These are phyloP conservation scores for Cavia porcellus DNA, from an alignment of 2,113 vertebrate species.

Conservation along the genomic window DNA sequence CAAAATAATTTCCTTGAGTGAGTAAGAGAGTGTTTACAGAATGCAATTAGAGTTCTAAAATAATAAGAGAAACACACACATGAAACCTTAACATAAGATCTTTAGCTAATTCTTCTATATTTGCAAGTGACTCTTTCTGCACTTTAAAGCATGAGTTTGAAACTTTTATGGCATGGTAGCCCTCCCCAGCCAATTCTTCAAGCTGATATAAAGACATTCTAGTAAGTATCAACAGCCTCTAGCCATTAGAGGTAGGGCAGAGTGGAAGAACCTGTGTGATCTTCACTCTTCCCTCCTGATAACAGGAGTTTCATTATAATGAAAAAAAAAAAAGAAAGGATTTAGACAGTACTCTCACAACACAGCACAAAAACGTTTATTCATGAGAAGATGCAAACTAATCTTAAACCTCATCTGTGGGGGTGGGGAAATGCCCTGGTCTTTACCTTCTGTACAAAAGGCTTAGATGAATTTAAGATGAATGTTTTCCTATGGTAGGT, in stretches of 20 bases:
- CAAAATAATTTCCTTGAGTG: background rate
- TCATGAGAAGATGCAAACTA: background rate
- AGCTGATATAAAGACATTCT: background rate
- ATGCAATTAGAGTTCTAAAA: background rate
- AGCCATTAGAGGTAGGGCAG: background rate
- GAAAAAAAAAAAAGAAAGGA: background rate
- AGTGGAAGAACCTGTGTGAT: background rate
- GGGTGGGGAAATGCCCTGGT: background rate
- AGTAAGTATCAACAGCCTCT: background rate
- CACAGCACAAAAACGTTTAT: background rate
- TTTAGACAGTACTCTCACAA: conserved; percentile 22
- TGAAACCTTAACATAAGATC: background rate
- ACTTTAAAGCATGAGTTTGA: conserved; percentile 1
- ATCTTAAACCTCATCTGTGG: background rate
- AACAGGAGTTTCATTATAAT: background rate
- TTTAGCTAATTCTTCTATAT: background rate
- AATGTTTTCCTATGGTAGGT: background rate
- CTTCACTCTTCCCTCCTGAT: background rate
- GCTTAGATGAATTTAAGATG: background rate
- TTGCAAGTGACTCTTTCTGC: background rate
- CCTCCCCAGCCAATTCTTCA: background rate
- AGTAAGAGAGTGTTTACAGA: background rate
- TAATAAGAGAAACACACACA: background rate
- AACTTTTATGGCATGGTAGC: background rate
- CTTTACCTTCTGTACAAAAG: background rate